These are phyloP conservation scores for Xiphophorus birchmanni DNA, from an alignment of 2,797 vertebrate genomes.

Conservation along the genomic window DNA sequence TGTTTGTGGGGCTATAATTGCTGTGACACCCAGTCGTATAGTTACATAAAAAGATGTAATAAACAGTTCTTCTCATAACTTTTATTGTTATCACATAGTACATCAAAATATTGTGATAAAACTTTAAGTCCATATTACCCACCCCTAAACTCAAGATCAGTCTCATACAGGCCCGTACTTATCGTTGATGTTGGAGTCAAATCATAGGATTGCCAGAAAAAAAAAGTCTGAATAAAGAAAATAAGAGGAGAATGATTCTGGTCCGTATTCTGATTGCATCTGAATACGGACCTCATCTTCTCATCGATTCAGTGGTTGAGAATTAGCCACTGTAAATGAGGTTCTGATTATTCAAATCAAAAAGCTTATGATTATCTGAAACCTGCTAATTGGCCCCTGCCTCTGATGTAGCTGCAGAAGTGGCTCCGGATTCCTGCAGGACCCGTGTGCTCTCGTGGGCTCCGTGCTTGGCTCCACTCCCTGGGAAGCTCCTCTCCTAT, in stretches of 20 bases:
- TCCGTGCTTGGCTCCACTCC: constrained; percentile 66
- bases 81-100: too few species aligned
- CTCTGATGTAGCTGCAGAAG: constrained; percentile 51
- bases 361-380: constrained; percentile 79
- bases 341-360: constrained; percentile 77
- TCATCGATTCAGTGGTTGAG: constrained; percentile 48
- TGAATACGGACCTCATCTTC: constrained; percentile 29
- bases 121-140: too few species aligned
- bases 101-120: too few species aligned
- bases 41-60: too few species aligned
- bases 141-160: not conserved
- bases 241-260: constrained; percentile 29
- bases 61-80: too few species aligned
- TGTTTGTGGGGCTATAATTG: too few species aligned
- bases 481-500: constrained; percentile 63
- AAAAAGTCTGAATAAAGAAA: constrained; percentile 27
- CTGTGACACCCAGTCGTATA: too few species aligned
- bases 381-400: constrained; percentile 76
- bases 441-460: constrained; percentile 53
- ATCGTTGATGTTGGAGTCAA: constrained; percentile 28
- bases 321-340: constrained; percentile 63
- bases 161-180: not conserved
- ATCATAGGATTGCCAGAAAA: constrained; percentile 35
- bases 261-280: constrained; percentile 32
- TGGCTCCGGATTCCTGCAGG: constrained; percentile 35